phyloP scores from a whole-genome alignment of 2,797 vertebrate species.

The Pelobates cultripes region DNA sequence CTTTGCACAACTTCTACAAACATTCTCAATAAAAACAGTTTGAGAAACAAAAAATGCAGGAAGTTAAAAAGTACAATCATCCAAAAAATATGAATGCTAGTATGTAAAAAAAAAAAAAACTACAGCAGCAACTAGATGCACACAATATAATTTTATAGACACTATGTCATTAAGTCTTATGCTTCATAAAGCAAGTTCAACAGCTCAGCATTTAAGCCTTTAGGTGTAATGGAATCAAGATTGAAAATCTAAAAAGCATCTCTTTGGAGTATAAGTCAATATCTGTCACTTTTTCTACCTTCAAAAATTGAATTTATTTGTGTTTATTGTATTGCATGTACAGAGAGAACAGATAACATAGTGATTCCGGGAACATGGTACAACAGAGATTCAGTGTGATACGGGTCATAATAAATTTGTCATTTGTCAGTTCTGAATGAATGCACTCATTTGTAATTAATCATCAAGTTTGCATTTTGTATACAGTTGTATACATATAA shows the following conservation, averaged over 20 bases:
- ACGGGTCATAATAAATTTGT: conserved; percentile 14
- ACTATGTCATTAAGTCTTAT: conserved; percentile 43
- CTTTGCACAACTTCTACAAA: no score
- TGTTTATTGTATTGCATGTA: conserved; percentile 41
- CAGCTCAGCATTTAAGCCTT: conserved; percentile 54
- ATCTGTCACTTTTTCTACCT: conserved; percentile 45
- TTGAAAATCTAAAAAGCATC: conserved; percentile 46
- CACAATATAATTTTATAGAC: conserved; percentile 49
- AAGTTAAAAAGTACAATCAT: conserved; percentile 14
- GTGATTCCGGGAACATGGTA: conserved; percentile 1
- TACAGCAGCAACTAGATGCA: conserved; percentile 44
- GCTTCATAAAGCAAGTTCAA: conserved; percentile 49
- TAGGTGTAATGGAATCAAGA: conserved; percentile 51
- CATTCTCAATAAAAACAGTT: no score
- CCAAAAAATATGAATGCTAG: conserved; percentile 12
- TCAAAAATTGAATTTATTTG: conserved; percentile 39
- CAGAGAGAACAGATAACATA: conserved; percentile 31
- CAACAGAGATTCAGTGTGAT: conserved; percentile 1
- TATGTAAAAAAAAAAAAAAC: conserved; percentile 24
- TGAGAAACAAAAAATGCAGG: neutral
- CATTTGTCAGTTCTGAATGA: conserved; percentile 21
- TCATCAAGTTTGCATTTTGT: neutral
- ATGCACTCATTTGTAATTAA: conserved; percentile 27
- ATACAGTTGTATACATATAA: conserved; percentile 5
- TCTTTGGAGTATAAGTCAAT: conserved; percentile 51